A percentile compares a stretch with the other conserved stretches of the same genome.
These are phyloP conservation scores for Coreoperca whiteheadi DNA, from an alignment of 2,113 vertebrate genomes.

Conservation along the genomic window DNA sequence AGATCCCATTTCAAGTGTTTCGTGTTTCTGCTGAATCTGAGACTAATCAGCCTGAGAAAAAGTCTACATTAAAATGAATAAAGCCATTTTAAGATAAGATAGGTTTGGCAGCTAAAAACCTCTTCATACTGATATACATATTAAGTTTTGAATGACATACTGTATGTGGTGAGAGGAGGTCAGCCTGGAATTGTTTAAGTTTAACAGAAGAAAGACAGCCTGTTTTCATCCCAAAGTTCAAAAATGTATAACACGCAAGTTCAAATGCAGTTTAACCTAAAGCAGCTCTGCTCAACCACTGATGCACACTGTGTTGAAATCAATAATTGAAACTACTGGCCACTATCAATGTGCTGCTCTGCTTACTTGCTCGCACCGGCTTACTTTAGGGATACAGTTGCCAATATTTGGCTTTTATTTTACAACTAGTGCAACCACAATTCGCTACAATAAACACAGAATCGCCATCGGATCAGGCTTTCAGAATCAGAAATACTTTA, in stretches of 20 bases:
- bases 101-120: background rate
- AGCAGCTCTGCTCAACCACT: background rate
- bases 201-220: background rate
- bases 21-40: constrained; percentile 1
- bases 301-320: background rate
- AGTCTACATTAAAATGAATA: background rate
- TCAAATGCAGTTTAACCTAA: constrained; percentile 29
- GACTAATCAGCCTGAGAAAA: constrained; percentile 12
- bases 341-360: constrained; percentile 6
- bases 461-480: background rate
- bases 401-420: background rate
- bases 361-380: background rate
- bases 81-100: background rate
- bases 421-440: background rate
- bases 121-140: background rate
- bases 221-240: background rate
- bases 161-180: background rate
- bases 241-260: background rate
- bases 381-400: background rate
- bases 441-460: background rate
- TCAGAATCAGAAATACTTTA: too few species aligned
- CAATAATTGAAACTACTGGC: constrained; percentile 25
- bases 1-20: background rate
- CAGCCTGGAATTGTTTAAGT: background rate
- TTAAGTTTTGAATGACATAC: background rate